phyloP scores from a whole-genome alignment of 2,113 vertebrate genomes.

The Gymnocephalus cernua region DNA sequence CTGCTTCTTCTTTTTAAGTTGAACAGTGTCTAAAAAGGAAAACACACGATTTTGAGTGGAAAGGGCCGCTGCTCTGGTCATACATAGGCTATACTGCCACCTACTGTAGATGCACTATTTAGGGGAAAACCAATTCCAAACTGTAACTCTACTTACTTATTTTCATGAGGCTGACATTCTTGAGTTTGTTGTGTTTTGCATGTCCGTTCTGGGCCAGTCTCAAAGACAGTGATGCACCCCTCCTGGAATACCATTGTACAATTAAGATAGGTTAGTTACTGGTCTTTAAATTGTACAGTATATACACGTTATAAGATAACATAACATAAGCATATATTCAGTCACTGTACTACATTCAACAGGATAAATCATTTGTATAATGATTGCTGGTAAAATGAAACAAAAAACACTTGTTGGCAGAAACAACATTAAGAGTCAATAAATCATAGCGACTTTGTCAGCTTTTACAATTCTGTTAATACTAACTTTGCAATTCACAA shows the following conservation, averaged over 20 bases:
- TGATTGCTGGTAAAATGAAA: background rate
- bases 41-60: background rate
- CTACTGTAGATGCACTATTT: slow-evolving; percentile 18
- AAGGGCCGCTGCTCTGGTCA: background rate
- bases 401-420: background rate
- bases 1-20: slow-evolving; percentile 36
- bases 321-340: background rate
- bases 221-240: slow-evolving; percentile 79
- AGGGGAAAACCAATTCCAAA: background rate
- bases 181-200: slow-evolving; percentile 68
- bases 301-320: background rate
- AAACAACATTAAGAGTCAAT: background rate
- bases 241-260: slow-evolving; percentile 55
- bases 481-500: background rate
- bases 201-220: slow-evolving; percentile 83
- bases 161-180: slow-evolving; percentile 23
- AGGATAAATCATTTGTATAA: background rate
- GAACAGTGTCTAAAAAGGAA: slow-evolving; percentile 49
- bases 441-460: background rate
- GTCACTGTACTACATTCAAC: background rate
- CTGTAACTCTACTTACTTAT: slow-evolving; percentile 64
- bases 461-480: background rate
- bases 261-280: background rate
- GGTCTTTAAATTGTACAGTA: background rate
- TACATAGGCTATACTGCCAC: slow-evolving; percentile 19